Base-by-base conservation (phyloP, 1,140 invertebrate species). In the Cecropterus lyciades region DNA sequence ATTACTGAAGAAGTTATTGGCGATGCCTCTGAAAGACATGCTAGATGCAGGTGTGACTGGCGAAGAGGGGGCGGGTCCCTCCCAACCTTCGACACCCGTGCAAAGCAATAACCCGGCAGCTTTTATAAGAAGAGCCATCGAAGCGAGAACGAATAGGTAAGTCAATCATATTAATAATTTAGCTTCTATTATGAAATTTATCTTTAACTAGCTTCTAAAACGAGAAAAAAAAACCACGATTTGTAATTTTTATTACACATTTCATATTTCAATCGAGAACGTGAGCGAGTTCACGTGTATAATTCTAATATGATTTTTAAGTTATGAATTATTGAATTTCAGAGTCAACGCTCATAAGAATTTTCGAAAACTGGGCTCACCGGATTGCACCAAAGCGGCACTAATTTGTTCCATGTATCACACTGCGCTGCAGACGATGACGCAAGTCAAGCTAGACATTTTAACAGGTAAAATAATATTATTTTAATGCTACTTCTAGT, bases 361-460 rank as follows among this genome's bases (percentile, higher is more conserved):
- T 74, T 95, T 94, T 73, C 93, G 94, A 14, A 96, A 96, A 83
- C 84, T 99, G 13, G 97, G 96, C 13, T 96, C 95, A 76, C 94
- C 95, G 0, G 96, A 98, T 71, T 95, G 96, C 16, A 95, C 95
- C 51, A 94, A 96, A 89, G 94, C 99, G 56, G 95, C 96, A 13
- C 87, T 97, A 5, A 96, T 98, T 20, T 99, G 98, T 92, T 96
- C 96, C 4, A 94, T 99, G 83, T 99, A 99, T 91, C 96, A 98
- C 88, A 97, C 96, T 7, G 96, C 98, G 8, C 92, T 99, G 49
- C 95, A 95, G 65, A 99, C 98, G 0, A 94, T 99, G 64, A 96
- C 96, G 13, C 98, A 99, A 89, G 94, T 99, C 70, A 96, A 96
- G 85, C 93, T 99, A 52, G 98, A 99, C 87, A 99, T 99, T 85